Conservation (phyloP, 2,113 vertebrate species). For the human (Homo sapiens) region DNA sequence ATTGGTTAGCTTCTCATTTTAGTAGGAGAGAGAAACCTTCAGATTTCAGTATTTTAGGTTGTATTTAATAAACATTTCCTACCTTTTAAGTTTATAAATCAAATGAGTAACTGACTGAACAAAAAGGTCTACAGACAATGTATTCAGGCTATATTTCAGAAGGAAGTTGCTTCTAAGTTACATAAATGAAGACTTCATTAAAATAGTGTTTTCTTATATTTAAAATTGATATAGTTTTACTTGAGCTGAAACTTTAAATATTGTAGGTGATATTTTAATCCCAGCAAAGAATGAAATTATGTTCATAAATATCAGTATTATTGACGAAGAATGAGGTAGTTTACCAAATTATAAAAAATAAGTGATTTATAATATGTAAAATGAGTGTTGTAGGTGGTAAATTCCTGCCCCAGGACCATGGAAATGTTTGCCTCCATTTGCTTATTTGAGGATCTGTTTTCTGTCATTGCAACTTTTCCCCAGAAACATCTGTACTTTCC, state of each 20-base stretch:
- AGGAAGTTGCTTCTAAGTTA: constrained; percentile 17
- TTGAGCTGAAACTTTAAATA: not conserved
- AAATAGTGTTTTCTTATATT: not conserved
- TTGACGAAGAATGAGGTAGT: not conserved
- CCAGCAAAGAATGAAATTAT: not conserved
- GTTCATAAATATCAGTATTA: not conserved
- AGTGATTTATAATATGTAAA: not conserved
- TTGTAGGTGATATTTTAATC: not conserved
- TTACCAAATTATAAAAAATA: not conserved
- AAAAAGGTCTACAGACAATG: not conserved
- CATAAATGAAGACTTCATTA: not conserved
- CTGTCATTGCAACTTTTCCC: not conserved
- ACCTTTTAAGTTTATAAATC: constrained; percentile 10
- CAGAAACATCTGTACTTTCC: not conserved
- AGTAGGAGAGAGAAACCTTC: not conserved
- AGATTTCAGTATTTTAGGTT: constrained; percentile 34
- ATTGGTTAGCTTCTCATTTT: constrained; percentile 42
- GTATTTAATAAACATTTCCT: constrained; percentile 34
- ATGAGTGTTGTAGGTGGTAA: not conserved
- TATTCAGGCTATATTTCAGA: not conserved
- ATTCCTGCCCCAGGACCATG: not conserved
- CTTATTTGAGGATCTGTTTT: not conserved
- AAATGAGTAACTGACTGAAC: not conserved
- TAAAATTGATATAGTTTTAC: constrained; percentile 1
- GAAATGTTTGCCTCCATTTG: not conserved